Base-by-base conservation (phyloP, 2,797 vertebrate genomes). In the Carduelis carduelis region DNA sequence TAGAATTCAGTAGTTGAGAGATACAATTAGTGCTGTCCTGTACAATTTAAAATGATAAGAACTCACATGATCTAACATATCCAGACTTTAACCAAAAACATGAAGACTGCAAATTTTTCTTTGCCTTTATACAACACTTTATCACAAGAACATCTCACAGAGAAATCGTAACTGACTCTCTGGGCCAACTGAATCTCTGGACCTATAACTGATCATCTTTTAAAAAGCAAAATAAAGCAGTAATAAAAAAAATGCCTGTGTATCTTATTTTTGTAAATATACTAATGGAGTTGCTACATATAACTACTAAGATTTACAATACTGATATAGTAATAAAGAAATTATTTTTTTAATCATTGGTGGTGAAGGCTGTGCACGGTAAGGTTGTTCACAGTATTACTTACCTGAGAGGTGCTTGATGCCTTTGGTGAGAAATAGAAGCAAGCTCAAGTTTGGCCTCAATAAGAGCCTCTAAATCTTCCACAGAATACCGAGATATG, bases 401-500 rank as follows among this genome's bases (percentile, higher is more conserved):
- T 89, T 88, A 98, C 99, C 99, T 99, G 52, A 97, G 92, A 27
- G 98, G 97, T n/a, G 97, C 92, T 65, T 95, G 96, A 93, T 98
- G 98, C 83, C 98, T 98, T 97, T 99, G 98, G 87, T 98, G 97
- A 95, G 97, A 98, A 52, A 99, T 89, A 35, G 94, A 97, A 63
- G 98, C 98, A 95, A 98, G 97, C 23, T 99, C 98, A 91, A 99
- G 98, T 91, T 95, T 98, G 55, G 97, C 97, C 92, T 98, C 98
- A 92, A 98, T 96, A 27, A 97, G 82, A 47, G 97, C 72, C 96
- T 99, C 99, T 88, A 99, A 70, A 49, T 98, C 98, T 30, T 98
- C 97, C 34, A 94, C 96, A 22, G 95, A 95, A 84, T 91, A 98
- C 14, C 5, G 46, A 44, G 83, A 68, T 24, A 96, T 93, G 90